Conservation (phyloP, 2,797 vertebrate genomes). For the Chlorospingus flavigularis region DNA sequence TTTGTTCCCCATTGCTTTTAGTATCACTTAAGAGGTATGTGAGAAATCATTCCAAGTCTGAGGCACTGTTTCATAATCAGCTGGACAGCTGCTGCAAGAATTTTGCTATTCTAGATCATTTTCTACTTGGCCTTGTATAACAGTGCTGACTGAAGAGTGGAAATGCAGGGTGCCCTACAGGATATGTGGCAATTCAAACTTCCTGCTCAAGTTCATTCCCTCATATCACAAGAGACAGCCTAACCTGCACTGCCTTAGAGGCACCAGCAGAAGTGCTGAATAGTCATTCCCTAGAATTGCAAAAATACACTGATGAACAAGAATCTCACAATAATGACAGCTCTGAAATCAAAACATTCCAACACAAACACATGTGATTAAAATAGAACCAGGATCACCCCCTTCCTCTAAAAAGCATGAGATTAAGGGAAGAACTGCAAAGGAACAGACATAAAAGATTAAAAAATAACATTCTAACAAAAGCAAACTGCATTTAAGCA, state of each 20-base stretch:
- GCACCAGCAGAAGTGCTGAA: neutral
- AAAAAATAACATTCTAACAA: neutral
- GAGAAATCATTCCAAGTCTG: neutral
- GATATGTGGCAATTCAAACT: constrained; percentile 9
- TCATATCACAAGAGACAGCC: neutral
- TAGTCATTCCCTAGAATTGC: neutral
- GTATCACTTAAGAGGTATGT: neutral
- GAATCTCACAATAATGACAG: neutral
- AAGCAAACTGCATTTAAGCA: neutral
- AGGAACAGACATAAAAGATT: neutral
- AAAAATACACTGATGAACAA: neutral
- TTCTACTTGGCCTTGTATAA: neutral
- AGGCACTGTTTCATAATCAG: neutral
- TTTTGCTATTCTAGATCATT: neutral
- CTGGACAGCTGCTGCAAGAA: neutral
- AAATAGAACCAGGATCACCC: neutral
- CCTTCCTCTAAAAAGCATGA: neutral
- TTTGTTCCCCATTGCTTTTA: neutral
- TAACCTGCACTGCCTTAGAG: neutral
- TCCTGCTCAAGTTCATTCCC: neutral
- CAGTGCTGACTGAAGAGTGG: neutral
- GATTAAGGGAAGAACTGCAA: neutral
- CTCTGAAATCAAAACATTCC: neutral
- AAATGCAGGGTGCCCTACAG: neutral
- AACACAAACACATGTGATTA: neutral